phyloP scores from a whole-genome alignment of 2,797 vertebrate species.

The Platyrinchus mystaceus region DNA sequence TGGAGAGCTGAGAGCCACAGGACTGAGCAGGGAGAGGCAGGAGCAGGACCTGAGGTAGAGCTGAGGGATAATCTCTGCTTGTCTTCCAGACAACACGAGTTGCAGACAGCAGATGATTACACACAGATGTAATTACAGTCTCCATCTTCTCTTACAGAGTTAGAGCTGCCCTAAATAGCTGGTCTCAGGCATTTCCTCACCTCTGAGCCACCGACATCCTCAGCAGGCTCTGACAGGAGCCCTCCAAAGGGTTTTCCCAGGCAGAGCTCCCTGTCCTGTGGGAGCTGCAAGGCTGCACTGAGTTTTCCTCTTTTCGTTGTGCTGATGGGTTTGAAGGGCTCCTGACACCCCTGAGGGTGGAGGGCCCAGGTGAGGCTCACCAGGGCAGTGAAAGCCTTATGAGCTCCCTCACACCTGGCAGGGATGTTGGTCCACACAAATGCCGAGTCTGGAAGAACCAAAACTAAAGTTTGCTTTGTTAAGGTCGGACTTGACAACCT shows the following conservation, averaged over 20 bases:
- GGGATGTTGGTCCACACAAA: neutral
- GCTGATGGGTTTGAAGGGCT: neutral
- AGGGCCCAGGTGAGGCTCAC: neutral
- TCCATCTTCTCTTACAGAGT: neutral
- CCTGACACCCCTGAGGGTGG: neutral
- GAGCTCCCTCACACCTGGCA: neutral
- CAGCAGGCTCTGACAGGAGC: neutral
- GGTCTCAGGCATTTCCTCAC: neutral
- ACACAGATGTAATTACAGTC: neutral
- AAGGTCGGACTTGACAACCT: neutral
- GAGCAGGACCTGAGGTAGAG: neutral
- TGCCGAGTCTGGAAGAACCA: neutral
- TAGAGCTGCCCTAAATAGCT: neutral
- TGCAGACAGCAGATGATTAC: neutral
- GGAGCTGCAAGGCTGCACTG: neutral
- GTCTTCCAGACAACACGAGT: neutral
- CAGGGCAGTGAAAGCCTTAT: neutral
- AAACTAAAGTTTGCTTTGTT: neutral
- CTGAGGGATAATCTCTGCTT: neutral
- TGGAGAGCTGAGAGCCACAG: neutral
- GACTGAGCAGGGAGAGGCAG: neutral
- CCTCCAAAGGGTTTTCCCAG: neutral
- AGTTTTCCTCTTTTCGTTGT: neutral
- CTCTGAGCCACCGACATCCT: neutral
- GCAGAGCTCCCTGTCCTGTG: neutral